Evolutionary conservation across 2,888 invertebrate genomes (phyloP), one percentile per base, ranked within the genome.

Genomic region (Platypus cylindrus): DNA sequence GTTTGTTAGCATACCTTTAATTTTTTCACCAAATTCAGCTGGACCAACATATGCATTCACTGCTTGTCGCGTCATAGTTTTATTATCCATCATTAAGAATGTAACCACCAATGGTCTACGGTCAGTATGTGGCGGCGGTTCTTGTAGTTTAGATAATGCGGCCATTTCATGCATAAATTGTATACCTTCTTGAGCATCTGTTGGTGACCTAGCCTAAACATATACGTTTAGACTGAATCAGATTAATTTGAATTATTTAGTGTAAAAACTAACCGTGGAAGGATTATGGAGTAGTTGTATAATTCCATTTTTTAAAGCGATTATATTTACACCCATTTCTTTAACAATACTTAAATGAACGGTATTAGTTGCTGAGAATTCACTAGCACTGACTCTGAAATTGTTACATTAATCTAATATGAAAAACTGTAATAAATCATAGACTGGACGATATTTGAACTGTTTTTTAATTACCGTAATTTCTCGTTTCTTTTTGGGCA

Each of bases 111-210:
- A 68, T 2, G 73, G 68, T 12, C 65, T 58, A 1, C 67, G 65
- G 39, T 78, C 78, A n/a, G n/a, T n/a, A n/a, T n/a, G n/a, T 2
- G 66, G 56, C 44, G 68, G 66, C 38, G 67, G 66, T 0, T 66
- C 54, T 53, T 83, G 75, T 40, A 78, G 63, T 47, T 83, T 82
- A 32, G 87, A 86, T 46, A 91, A 66, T 55, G 90, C 86, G 1
- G 90, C 75, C 89, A 97, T 93, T 64, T 97, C 95, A 53, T 89
- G 85, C 91, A 97, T 94, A 58, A 97, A 95, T 9, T 84, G 68
- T 20, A 91, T 65, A 0, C 97, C 95, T 63, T 93, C 86, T 49
- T 90, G 85, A 0, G 89, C 94, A 55, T 90, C 85, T 48, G 80
- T 78, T 0, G 80, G 66, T 7, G 83, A 78, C 53, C 78, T 76